Base-by-base conservation (phyloP, 2,888 invertebrate species). In the Polyommatus iphigenia region DNA sequence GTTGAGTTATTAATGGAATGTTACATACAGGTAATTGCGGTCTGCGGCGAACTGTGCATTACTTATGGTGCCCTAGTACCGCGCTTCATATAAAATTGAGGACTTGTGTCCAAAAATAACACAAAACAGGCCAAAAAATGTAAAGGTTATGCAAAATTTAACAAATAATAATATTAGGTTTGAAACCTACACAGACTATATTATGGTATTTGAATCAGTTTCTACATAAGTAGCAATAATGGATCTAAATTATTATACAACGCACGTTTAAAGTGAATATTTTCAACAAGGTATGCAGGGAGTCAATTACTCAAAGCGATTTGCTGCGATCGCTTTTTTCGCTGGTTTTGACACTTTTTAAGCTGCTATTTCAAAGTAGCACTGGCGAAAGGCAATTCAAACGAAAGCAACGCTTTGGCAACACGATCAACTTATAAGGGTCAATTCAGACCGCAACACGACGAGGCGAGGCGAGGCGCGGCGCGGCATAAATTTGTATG, bases 1-100 rank as follows among this genome's bases (percentile, higher is more conserved):
- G 73, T 24, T 75, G 50, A 50, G 50, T 75, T 29, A 75, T 75
- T 75, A 75, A 75, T 75, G 54, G 24, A 75, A 29, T 24, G 75
- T 29, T 29, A 50, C 18, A 15, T 50, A 13, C 46, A 72, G 41
- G 20, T 72, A 72, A 72, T 72, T 72, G 72, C 72, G 41, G 72
- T 41, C 20, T 29, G 29, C 15, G 15, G 46, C 13, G 29, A 6
- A 75, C 24, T 75, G 15, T 75, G 75, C 75, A 75, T 75, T 75
- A 41, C 36, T 41, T 72, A 72, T 41, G 72, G n/a, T 18, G 5
- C 41, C 72, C 8, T 72, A 24, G 72, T 41, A 72, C 36, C 72
- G 15, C 36, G 3, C 29, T 67, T 15, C 15, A 18, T 67, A 15
- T 29, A 67, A 29, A 62, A 62, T 24, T 24, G 20, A 62, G 54